phyloP scores from a whole-genome alignment of 2,113 vertebrate species.

The Elephas maximus region DNA sequence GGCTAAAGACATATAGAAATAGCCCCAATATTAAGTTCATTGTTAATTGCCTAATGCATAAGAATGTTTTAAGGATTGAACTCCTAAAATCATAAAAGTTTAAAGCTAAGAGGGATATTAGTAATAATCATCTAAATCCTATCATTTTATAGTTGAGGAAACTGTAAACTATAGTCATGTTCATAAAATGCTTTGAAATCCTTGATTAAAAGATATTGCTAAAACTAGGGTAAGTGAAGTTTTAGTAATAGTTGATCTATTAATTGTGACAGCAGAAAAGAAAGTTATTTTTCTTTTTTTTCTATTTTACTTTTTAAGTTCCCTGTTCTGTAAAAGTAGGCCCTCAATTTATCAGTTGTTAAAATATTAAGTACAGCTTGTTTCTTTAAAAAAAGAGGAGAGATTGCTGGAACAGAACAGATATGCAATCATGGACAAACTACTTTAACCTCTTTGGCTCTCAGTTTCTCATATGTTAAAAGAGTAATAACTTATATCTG shows the following conservation, averaged over 20 bases:
- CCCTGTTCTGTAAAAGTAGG: constrained; percentile 11
- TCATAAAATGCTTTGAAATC: constrained; percentile 29
- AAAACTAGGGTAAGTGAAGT: background rate
- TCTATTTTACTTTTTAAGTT: constrained; percentile 11
- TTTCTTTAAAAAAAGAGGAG: constrained; percentile 24
- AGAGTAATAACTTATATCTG: background rate
- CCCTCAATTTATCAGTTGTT: constrained; percentile 18
- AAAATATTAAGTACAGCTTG: constrained; percentile 5
- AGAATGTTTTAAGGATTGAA: constrained; percentile 51
- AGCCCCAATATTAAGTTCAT: constrained; percentile 47
- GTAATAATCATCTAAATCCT: constrained; percentile 39
- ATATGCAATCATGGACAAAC: constrained; percentile 16
- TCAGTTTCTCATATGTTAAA: constrained; percentile 10
- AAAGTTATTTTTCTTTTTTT: background rate
- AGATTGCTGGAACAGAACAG: constrained; percentile 2
- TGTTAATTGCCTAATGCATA: background rate
- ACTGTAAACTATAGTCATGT: background rate
- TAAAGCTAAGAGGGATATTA: constrained; percentile 36
- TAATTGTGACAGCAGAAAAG: constrained; percentile 1
- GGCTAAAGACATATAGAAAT: constrained; percentile 46
- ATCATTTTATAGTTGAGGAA: constrained; percentile 16
- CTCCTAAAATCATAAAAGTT: constrained; percentile 55
- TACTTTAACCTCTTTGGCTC: background rate
- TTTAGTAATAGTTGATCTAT: constrained; percentile 14
- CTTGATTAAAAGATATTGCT: constrained; percentile 22